phyloP scores from a whole-genome alignment of 1,140 invertebrate species.

The Nixonia krombeini region DNA sequence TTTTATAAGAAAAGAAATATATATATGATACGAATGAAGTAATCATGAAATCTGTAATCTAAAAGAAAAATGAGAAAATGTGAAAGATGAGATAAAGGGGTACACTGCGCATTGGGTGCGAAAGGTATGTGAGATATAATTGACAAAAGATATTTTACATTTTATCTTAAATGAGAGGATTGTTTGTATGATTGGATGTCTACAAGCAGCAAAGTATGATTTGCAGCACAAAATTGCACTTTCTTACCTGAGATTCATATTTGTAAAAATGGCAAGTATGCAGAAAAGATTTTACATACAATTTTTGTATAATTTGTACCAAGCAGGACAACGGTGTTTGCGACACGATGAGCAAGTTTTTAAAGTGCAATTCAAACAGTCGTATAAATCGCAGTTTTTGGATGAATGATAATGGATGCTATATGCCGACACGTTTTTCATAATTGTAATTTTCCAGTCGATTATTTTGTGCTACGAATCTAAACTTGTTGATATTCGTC shows the following conservation, averaged over 20 bases:
- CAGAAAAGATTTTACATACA: slow-evolving; percentile 10
- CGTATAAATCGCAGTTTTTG: slow-evolving; percentile 5
- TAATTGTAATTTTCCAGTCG: slow-evolving; percentile 16
- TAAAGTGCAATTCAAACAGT: slow-evolving; percentile 14
- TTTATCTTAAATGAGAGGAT: slow-evolving; percentile 48
- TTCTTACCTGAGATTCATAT: slow-evolving; percentile 28
- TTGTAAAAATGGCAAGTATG: slow-evolving; percentile 26
- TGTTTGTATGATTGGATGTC: slow-evolving; percentile 20
- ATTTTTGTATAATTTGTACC: slow-evolving; percentile 43
- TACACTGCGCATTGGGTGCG: slow-evolving; percentile 44
- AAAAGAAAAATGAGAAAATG: slow-evolving; percentile 42
- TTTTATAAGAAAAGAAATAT: slow-evolving; percentile 38
- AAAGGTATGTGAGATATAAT: slow-evolving; percentile 48
- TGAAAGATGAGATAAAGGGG: slow-evolving; percentile 33
- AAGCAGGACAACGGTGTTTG: slow-evolving; percentile 14
- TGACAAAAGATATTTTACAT: slow-evolving; percentile 53
- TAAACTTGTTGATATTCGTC: slow-evolving; percentile 31
- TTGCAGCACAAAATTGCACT: slow-evolving; percentile 45
- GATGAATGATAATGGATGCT: slow-evolving; percentile 8
- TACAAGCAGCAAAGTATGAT: slow-evolving; percentile 39
- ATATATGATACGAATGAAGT: slow-evolving; percentile 18
- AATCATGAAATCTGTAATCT: slow-evolving; percentile 56
- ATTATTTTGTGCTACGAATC: slow-evolving; percentile 56
- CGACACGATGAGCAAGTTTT: no score
- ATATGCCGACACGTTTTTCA: slow-evolving; percentile 9